Base-by-base conservation (phyloP, 2,888 invertebrate genomes). In the Pammene aurita region DNA sequence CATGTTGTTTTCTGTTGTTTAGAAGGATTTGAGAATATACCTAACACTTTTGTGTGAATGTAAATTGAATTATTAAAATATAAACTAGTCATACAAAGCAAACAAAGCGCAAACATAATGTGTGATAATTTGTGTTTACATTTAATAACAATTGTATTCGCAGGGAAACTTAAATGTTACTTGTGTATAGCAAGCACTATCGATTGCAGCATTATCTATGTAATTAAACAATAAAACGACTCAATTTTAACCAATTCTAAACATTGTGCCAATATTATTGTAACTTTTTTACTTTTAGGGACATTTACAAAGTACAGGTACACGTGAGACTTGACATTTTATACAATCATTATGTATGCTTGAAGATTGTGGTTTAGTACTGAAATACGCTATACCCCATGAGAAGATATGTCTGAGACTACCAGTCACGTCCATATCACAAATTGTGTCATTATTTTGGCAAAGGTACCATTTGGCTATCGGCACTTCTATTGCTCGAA, bases 201-300 rank as follows among this genome's bases (percentile, higher is more conserved):
- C 50, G 18, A 41, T 50, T 35, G 26, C 52, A 26, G 11, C 13
- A 35, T 46, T 26, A 9, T 60, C 0, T 46, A 60, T 5, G 14
- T 44, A 52, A 18, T 50, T 42, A 16, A 48, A 56, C 11, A 42
- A 63, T 44, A 54, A 50, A 52, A n/a, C 52, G 56, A 48, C 35
- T 64, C 35, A 9, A 50, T 57, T 38, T 58, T 52, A 57, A 44
- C 57, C 63, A 42, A 63, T 57, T 75, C 74, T 73, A 72, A 71
- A 74, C 74, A 74, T 78, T 80, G 82, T 82, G 82, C 82, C 82
- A 82, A 82, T 80, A 55, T 46, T 66, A 66, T 60, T 66, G 66
- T 66, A 50, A 67, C 44, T 50, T 54, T 67, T 67, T 67, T 67
- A 64, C 63, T 57, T 66, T 68, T 68, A 68, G 57, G 67, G 61